Evolutionary conservation across 2,113 vertebrate species (phyloP).

Genomic region (Uropsilus gracilis): DNA sequence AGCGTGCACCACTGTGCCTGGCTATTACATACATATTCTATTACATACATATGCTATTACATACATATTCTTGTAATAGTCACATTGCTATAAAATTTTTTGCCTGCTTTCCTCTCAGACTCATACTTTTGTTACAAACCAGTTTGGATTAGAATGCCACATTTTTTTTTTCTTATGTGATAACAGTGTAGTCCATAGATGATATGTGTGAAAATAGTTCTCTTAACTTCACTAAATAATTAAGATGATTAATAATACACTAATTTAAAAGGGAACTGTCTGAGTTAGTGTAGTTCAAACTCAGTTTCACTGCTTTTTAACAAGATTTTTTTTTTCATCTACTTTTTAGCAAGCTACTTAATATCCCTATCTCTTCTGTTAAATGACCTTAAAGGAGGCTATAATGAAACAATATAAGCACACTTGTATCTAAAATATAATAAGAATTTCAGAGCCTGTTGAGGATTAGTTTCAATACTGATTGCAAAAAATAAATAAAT

Average conservation of each 20-base stretch:
- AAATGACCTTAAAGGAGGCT: neutral
- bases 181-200: neutral
- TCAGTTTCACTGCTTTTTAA: neutral
- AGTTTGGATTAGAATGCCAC: neutral
- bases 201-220: neutral
- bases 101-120: neutral
- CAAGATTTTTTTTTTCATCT: no score
- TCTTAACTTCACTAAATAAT: neutral
- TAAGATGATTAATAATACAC: neutral
- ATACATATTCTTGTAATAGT: conserved; percentile 5
- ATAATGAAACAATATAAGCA: neutral
- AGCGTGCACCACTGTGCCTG: no score
- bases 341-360: neutral
- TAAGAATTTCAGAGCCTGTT: neutral
- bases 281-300: neutral
- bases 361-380: neutral
- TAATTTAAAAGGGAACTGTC: neutral
- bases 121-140: neutral
- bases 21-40: no score
- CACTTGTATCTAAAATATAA: neutral
- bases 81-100: neutral
- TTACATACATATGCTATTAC: neutral
- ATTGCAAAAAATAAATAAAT: no score
- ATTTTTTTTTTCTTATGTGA: conserved; percentile 34
- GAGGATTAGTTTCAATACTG: neutral